phyloP scores from a whole-genome alignment of 1,140 invertebrate species.

The Hylaeus volcanicus region DNA sequence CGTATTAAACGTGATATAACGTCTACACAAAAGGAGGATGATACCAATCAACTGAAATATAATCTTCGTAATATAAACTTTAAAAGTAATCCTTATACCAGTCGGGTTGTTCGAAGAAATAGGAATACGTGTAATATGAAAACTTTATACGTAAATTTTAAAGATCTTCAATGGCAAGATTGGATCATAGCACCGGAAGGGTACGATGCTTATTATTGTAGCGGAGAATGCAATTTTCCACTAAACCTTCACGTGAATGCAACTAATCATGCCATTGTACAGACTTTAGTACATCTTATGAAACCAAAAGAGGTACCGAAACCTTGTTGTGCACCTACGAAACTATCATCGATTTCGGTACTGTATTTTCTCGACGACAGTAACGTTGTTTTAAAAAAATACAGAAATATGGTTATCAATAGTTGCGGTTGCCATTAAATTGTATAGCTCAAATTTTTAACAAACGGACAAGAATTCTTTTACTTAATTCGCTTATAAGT shows the following conservation, averaged over 20 bases:
- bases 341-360: constrained; percentile 89
- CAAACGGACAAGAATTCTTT: neutral
- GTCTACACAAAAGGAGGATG: neutral
- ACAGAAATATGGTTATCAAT: constrained; percentile 95
- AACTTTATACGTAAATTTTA: constrained; percentile 91
- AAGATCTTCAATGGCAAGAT: constrained; percentile 92
- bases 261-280: constrained; percentile 95
- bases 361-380: constrained; percentile 91
- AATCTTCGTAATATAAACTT: neutral
- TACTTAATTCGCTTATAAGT: neutral
- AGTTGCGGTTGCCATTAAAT: constrained; percentile 91
- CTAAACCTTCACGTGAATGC: constrained; percentile 92
- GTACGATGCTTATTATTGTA: constrained; percentile 92
- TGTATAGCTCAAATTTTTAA: neutral
- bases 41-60: neutral
- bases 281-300: constrained; percentile 91
- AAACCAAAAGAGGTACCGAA: constrained; percentile 87
- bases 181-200: constrained; percentile 95
- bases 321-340: constrained; percentile 92
- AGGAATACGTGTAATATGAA: constrained; percentile 87
- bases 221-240: constrained; percentile 93
- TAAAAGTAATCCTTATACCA: constrained; percentile 2
- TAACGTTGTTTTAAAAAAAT: constrained; percentile 93
- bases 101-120: neutral
- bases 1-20: neutral